These are phyloP conservation scores for Parthenolecanium corni DNA, from an alignment of 2,888 invertebrate genomes.

Conservation along the genomic window DNA sequence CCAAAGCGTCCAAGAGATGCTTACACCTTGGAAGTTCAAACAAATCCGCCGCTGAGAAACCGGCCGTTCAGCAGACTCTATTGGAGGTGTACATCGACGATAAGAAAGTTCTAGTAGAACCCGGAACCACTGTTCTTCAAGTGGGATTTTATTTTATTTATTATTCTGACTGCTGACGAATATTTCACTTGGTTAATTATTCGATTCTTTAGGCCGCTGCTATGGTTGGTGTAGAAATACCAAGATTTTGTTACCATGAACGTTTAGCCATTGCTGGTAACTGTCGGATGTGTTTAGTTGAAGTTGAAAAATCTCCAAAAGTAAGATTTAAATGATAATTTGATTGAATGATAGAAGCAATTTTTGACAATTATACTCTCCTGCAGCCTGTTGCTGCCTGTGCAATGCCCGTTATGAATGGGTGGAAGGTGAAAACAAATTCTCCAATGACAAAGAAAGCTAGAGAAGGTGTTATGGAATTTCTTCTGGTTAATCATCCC, in stretches of 20 bases:
- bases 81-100: constrained; percentile 93
- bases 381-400: constrained; percentile 89
- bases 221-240: constrained; percentile 90
- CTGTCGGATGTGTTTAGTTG: constrained; percentile 98
- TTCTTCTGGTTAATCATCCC: constrained; percentile 94
- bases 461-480: constrained; percentile 93
- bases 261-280: constrained; percentile 96
- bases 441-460: constrained; percentile 79
- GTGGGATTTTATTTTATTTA: constrained; percentile 41
- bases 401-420: constrained; percentile 99
- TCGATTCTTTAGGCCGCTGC: constrained; percentile 72
- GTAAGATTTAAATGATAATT: constrained; percentile 37
- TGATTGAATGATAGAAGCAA: background rate
- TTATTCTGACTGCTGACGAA: too few species aligned
- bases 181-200: too few species aligned
- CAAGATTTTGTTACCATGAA: constrained; percentile 98
- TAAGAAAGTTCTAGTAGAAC: constrained; percentile 81
- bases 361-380: background rate
- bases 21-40: constrained; percentile 9
- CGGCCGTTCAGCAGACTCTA: constrained; percentile 55
- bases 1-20: constrained; percentile 20
- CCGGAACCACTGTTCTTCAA: constrained; percentile 94
- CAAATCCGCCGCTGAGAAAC: constrained; percentile 34
- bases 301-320: constrained; percentile 95
- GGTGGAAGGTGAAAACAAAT: constrained; percentile 97